Conservation (phyloP, 30 jellyfish, hydroid and myxozoan species). For the Sanderia malayensis region DNA sequence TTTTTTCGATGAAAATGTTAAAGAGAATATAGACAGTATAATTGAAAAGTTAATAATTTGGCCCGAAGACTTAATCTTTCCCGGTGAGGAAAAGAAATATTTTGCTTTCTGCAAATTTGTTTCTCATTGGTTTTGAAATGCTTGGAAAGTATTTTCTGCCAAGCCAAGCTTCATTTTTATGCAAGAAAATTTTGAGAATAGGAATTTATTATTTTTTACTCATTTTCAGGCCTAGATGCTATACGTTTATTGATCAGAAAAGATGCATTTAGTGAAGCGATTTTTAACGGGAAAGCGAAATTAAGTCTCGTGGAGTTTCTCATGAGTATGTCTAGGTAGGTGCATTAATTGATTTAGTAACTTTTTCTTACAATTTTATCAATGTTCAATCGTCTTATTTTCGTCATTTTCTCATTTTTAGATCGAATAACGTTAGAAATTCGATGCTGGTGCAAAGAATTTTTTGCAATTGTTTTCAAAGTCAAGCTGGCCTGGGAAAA, state of each 20-base stretch:
- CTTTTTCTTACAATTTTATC: background rate
- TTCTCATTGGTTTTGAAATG: no score
- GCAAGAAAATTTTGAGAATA: no score
- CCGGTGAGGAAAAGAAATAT: conserved; percentile 75
- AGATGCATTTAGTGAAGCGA: background rate
- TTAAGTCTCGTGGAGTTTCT: background rate
- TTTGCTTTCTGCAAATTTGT: no score
- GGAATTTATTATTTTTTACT: background rate
- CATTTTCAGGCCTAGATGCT: background rate
- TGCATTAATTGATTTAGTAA: background rate
- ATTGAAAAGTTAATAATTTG: conserved; percentile 52
- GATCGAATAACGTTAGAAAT: conserved; percentile 29
- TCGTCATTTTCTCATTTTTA: background rate
- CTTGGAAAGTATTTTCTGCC: no score
- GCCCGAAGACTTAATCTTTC: conserved; percentile 68
- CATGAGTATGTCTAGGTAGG: background rate
- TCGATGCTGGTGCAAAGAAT: conserved; percentile 68
- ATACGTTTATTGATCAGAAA: background rate
- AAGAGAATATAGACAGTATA: background rate
- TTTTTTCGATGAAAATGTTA: conserved; percentile 4
- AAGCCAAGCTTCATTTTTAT: no score
- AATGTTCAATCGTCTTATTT: background rate
- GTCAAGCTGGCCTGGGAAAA: conserved; percentile 3
- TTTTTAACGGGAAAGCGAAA: background rate
- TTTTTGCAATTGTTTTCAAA: conserved; percentile 54